Conservation (phyloP, 1,140 invertebrate genomes). For the Marisa cornuarietis region DNA sequence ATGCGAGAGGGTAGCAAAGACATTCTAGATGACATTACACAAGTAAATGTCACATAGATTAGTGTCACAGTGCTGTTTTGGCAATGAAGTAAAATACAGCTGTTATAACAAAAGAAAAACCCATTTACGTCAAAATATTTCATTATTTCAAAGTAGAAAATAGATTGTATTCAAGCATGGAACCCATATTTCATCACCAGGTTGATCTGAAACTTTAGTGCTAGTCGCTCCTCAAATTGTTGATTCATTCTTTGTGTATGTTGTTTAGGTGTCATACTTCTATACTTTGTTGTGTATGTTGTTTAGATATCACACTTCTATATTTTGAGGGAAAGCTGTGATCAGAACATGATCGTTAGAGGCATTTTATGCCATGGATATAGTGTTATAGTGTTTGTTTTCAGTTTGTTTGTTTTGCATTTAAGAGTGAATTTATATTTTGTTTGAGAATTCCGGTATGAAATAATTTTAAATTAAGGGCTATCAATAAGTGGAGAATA, state of each 20-base stretch:
- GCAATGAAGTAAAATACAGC: not conserved
- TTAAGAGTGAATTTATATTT: not conserved
- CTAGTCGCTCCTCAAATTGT: no score
- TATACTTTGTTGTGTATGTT: not conserved
- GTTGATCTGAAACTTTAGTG: no score
- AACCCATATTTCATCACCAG: no score
- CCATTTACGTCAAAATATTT: no score
- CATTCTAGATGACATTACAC: no score
- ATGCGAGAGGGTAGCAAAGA: no score
- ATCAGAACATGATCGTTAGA: no score
- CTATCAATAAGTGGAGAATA: constrained; percentile 28
- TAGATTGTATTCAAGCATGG: no score
- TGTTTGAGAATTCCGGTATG: not conserved
- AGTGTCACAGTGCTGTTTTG: not conserved
- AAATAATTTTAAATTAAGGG: not conserved
- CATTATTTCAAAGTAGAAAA: no score
- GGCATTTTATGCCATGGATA: not conserved
- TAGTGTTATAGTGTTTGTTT: not conserved
- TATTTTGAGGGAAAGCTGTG: no score
- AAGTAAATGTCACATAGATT: not conserved
- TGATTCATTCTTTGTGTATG: not conserved
- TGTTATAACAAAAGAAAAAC: no score
- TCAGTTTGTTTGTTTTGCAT: not conserved
- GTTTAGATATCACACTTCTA: not conserved
- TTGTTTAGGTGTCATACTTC: not conserved